Percentiles rank a stretch among this genome's conserved stretches.
Conservation (phyloP, 2,888 invertebrate species). For the Polydrusus cervinus region DNA sequence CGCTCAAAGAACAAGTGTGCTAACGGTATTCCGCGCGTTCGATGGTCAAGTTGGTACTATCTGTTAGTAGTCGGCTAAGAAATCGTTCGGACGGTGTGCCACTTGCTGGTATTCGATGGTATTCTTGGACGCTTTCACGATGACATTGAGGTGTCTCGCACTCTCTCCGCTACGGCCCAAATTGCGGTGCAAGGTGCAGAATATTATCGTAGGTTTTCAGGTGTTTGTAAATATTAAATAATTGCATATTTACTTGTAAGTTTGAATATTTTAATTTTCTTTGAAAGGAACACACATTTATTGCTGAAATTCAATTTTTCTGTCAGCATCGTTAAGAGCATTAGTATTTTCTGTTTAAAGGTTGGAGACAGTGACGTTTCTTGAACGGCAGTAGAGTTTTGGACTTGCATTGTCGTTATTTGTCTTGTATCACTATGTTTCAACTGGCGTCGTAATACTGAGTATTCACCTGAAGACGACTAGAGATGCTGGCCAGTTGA, state of each 20-base stretch:
- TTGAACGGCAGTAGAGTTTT: too few species aligned
- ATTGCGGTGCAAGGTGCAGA: conserved; percentile 36
- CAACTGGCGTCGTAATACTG: too few species aligned
- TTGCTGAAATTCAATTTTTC: too few species aligned
- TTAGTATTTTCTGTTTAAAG: too few species aligned
- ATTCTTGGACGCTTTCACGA: conserved; percentile 53
- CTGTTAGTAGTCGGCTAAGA: conserved; percentile 42
- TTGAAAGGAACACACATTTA: too few species aligned
- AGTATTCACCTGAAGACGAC: too few species aligned
- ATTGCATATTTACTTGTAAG: not conserved
- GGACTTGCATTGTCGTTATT: too few species aligned
- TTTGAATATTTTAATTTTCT: too few species aligned
- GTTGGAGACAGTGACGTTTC: too few species aligned
- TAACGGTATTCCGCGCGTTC: conserved; percentile 50
- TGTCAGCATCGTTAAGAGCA: too few species aligned
- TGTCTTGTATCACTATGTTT: too few species aligned
- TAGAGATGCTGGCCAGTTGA: too few species aligned
- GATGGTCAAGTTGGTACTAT: conserved; percentile 52
- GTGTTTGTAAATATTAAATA: conserved; percentile 24
- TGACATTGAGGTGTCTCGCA: conserved; percentile 53
- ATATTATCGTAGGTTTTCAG: conserved; percentile 3
- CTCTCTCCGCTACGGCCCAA: conserved; percentile 48
- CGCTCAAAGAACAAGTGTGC: conserved; percentile 12
- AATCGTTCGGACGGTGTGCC: conserved; percentile 50
- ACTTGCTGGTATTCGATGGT: conserved; percentile 49